phyloP scores from a whole-genome alignment of 1,140 invertebrate species.

The Homarus americanus region DNA sequence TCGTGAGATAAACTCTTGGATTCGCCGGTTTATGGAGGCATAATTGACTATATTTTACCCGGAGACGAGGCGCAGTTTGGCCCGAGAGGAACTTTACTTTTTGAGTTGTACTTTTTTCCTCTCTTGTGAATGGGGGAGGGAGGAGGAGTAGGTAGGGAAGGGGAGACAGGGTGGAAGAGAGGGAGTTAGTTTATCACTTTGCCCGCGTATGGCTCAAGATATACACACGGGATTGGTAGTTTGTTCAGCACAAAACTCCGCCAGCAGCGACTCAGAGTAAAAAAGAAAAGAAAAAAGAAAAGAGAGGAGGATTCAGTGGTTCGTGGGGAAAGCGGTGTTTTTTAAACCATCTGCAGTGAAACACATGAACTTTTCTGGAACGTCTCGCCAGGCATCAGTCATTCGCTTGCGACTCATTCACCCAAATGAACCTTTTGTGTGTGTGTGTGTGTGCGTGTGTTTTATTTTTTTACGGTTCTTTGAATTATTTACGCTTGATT shows the following conservation, averaged over 20 bases:
- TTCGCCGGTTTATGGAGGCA: slow-evolving; percentile 66
- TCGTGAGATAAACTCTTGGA: slow-evolving; percentile 69
- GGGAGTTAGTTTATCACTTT: no score
- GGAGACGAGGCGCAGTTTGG: slow-evolving; percentile 65
- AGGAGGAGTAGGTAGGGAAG: neutral
- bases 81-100: slow-evolving; percentile 47
- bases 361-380: no score
- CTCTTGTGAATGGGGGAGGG: slow-evolving; percentile 13
- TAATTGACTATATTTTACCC: slow-evolving; percentile 71
- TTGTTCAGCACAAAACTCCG: no score
- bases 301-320: neutral
- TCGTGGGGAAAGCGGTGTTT: neutral
- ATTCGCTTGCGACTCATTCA: no score
- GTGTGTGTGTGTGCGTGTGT: no score
- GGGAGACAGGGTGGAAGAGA: neutral
- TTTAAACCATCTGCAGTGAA: no score
- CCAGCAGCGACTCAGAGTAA: neutral
- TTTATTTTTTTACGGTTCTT: no score
- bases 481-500: no score
- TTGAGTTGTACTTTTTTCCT: slow-evolving; percentile 47
- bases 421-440: no score
- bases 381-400: no score
- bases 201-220: no score
- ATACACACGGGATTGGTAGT: no score
- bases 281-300: neutral